Percentiles rank a stretch among this genome's conserved stretches.
Evolutionary conservation across 2,888 invertebrate species (phyloP).

Genomic region (Drosophila affinis): DNA sequence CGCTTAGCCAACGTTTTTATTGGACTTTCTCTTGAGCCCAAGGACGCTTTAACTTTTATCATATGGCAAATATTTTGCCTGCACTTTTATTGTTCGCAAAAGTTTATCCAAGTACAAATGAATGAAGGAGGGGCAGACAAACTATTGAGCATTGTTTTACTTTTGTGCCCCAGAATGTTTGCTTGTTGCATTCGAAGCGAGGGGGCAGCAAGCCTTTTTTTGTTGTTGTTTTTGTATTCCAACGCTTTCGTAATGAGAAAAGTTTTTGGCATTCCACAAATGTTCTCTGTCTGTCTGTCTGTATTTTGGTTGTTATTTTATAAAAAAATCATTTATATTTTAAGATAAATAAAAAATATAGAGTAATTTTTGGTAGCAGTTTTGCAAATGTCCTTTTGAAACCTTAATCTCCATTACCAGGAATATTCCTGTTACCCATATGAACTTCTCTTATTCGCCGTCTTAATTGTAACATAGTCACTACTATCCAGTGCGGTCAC

Average conservation of each 20-base stretch:
- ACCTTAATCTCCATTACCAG: not conserved
- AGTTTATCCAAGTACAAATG: slow-evolving; percentile 42
- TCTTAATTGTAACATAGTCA: slow-evolving; percentile 5
- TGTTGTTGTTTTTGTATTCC: slow-evolving; percentile 17
- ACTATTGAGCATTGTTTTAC: slow-evolving; percentile 62
- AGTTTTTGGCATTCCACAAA: slow-evolving; percentile 55
- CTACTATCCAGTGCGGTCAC: slow-evolving; percentile 21
- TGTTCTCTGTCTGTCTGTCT: slow-evolving; percentile 6
- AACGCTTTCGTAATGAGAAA: slow-evolving; percentile 68
- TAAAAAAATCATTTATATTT: slow-evolving; percentile 25
- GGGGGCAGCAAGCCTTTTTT: not conserved
- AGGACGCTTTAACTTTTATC: slow-evolving; percentile 64
- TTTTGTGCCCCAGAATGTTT: slow-evolving; percentile 58
- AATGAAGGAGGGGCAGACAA: slow-evolving; percentile 32
- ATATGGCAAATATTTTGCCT: slow-evolving; percentile 62
- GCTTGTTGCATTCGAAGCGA: slow-evolving; percentile 56
- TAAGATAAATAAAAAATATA: not conserved
- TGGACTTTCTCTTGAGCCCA: slow-evolving; percentile 11
- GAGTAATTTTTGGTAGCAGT: too few species aligned
- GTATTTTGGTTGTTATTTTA: slow-evolving; percentile 22
- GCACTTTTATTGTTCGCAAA: slow-evolving; percentile 54
- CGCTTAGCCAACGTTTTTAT: slow-evolving; percentile 15
- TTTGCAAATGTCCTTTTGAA: not conserved
- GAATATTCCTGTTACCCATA: not conserved
- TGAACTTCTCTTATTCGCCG: not conserved